Conservation (phyloP, 2,797 vertebrate genomes). For the Passerculus sandwichensis region DNA sequence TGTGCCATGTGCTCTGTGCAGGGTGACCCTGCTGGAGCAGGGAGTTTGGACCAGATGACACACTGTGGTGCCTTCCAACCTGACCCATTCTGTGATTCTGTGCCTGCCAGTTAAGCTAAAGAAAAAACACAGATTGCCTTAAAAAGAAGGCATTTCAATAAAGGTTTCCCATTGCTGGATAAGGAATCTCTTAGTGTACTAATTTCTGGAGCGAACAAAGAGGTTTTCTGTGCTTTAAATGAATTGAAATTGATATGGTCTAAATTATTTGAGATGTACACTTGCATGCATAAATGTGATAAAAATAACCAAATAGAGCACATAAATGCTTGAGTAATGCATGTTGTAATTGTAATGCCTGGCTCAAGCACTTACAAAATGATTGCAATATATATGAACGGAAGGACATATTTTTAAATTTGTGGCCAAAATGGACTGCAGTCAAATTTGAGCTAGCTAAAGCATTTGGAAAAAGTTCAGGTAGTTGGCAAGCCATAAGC, state of each 20-base stretch:
- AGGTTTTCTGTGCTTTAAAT: background rate
- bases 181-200: background rate
- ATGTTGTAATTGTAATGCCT: conserved; percentile 49
- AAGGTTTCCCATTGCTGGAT: background rate
- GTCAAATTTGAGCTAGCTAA: conserved; percentile 48
- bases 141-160: conserved; percentile 5
- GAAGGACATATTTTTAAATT: conserved; percentile 47
- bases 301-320: conserved; percentile 43
- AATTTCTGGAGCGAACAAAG: background rate
- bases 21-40: background rate
- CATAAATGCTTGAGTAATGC: conserved; percentile 46
- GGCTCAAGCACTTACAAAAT: conserved; percentile 4
- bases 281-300: conserved; percentile 15
- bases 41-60: background rate
- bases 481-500: conserved; percentile 16
- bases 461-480: conserved; percentile 51
- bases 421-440: conserved; percentile 51
- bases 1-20: background rate
- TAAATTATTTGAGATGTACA: background rate
- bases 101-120: background rate
- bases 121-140: background rate
- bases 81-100: background rate
- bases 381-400: conserved; percentile 16
- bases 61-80: background rate
- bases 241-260: background rate